phyloP scores from a whole-genome alignment of 2,888 invertebrate genomes.

The Eupithecia centaureata region DNA sequence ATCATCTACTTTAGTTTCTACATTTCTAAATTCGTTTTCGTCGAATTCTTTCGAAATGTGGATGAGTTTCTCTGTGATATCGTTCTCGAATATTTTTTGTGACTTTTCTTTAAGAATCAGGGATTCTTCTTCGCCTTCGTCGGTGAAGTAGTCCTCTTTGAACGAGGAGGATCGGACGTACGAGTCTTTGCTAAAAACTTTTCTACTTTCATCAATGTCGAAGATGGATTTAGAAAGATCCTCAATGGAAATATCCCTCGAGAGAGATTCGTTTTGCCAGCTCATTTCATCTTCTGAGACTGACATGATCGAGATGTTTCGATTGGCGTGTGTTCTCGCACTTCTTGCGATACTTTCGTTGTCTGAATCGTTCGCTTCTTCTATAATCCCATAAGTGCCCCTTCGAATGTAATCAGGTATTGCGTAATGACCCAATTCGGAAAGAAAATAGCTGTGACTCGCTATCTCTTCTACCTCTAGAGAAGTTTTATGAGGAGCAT shows the following conservation, averaged over 20 bases:
- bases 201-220: conserved; percentile 78
- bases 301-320: conserved; percentile 87
- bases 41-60: conserved; percentile 78
- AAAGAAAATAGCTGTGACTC: conserved; percentile 83
- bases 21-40: conserved; percentile 65
- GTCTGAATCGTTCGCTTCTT: conserved; percentile 82
- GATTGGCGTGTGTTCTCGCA: conserved; percentile 65
- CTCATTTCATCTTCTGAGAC: conserved; percentile 86
- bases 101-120: conserved; percentile 71
- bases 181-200: conserved; percentile 81
- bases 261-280: conserved; percentile 80
- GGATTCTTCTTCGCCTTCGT: conserved; percentile 74
- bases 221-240: conserved; percentile 82
- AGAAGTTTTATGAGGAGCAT: conserved; percentile 79
- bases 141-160: conserved; percentile 76
- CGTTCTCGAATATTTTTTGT: conserved; percentile 75
- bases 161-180: conserved; percentile 75
- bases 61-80: conserved; percentile 77
- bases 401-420: conserved; percentile 75
- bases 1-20: conserved; percentile 66
- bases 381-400: conserved; percentile 78
- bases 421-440: conserved; percentile 78
- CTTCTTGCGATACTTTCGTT: conserved; percentile 68
- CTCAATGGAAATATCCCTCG: conserved; percentile 84
- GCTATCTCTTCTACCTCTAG: conserved; percentile 85